Evolutionary conservation across 2,113 vertebrate species (phyloP).

Genomic region (Hypomesus transpacificus): DNA sequence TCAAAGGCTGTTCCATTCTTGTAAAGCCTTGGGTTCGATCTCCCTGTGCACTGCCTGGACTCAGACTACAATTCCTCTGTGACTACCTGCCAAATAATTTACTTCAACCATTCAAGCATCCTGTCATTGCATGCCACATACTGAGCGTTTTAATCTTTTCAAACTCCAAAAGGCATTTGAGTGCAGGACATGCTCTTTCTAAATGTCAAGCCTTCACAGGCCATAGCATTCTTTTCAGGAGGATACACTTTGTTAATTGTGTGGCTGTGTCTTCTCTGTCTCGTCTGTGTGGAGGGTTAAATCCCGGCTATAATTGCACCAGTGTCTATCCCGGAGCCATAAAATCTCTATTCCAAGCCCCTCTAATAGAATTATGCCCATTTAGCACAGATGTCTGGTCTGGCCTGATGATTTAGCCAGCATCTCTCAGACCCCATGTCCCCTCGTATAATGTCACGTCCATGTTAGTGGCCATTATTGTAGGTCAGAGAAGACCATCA

Average conservation of each 20-base stretch:
- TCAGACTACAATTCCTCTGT: too few relatives aligned
- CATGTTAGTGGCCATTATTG: not conserved
- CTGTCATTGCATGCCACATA: not conserved
- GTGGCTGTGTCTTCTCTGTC: not conserved
- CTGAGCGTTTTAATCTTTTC: not conserved
- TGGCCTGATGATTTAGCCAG: not conserved
- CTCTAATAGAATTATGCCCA: conserved; percentile 9
- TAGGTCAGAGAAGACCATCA: not conserved
- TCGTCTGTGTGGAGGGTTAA: not conserved
- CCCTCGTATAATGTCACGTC: not conserved
- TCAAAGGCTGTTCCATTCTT: too few relatives aligned
- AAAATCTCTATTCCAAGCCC: conserved; percentile 11
- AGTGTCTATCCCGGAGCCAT: not conserved
- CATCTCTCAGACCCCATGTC: not conserved
- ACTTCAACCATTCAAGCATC: not conserved
- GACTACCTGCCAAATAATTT: too few relatives aligned
- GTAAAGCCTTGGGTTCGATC: too few relatives aligned
- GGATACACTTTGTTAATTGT: not conserved
- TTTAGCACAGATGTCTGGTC: conserved; percentile 10
- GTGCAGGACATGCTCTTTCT: not conserved
- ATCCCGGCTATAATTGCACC: conserved; percentile 19
- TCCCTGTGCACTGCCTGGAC: too few relatives aligned
- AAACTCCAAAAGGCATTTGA: not conserved
- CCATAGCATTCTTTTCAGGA: not conserved
- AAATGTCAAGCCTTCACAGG: conserved; percentile 10